Evolutionary conservation across 64 coral and sea anemone species (phyloP).

Genomic region (Dendronephthya gigantea): DNA sequence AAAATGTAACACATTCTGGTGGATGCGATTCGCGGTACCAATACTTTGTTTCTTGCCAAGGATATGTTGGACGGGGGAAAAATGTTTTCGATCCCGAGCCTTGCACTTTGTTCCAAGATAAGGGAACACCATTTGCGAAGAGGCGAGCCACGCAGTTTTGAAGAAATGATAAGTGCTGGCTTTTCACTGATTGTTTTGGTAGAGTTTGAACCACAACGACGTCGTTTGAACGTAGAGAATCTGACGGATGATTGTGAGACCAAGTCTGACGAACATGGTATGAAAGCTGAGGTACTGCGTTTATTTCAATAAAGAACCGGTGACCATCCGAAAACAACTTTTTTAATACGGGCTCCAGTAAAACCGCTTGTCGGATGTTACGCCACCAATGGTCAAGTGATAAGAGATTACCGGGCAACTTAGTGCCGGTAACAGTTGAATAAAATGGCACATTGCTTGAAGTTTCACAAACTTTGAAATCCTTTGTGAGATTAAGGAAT

Average conservation of each 20-base stretch:
- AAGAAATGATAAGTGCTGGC: not conserved
- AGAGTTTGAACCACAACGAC: not conserved
- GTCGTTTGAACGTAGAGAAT: not conserved
- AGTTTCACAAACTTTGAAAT: not conserved
- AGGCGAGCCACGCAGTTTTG: not conserved
- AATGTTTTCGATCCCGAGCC: constrained; percentile 25
- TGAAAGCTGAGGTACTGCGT: constrained; percentile 45
- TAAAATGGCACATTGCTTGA: constrained; percentile 26
- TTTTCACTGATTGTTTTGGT: not conserved
- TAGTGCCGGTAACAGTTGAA: constrained; percentile 40
- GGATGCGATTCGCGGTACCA: not conserved
- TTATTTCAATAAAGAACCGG: constrained; percentile 47
- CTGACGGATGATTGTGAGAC: not conserved
- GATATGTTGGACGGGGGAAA: constrained; percentile 37
- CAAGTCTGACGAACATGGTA: constrained; percentile 29
- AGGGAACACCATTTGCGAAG: constrained; percentile 14
- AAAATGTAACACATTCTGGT: not conserved
- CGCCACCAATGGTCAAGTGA: constrained; percentile 51
- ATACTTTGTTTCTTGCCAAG: constrained; percentile 47
- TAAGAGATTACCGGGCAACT: constrained; percentile 13
- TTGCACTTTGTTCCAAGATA: constrained; percentile 46
- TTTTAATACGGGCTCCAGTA: constrained; percentile 38
- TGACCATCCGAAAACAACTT: constrained; percentile 27
- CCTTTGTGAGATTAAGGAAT: not conserved
- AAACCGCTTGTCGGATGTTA: constrained; percentile 56